Evolutionary conservation across 2,113 vertebrate genomes (phyloP), one percentile per base, ranked within the genome.

Genomic region (Corydoras maculifer): DNA sequence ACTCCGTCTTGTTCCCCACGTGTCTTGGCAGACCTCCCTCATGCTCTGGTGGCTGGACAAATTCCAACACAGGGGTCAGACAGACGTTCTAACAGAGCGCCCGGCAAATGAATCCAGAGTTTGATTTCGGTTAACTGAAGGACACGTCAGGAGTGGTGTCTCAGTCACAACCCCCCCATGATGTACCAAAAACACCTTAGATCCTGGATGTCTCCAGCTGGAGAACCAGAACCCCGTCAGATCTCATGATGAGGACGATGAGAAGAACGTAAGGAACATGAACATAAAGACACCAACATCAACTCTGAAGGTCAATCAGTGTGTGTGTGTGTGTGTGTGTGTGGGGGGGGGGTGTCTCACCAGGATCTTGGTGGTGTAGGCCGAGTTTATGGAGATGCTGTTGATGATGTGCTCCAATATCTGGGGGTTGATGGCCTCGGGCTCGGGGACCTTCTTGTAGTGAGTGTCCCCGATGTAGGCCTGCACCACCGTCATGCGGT

Each of bases 1-100:
- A 98, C 80, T 98, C 97, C 0, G 97, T 98, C 87, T 98, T 99
- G 89, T 98, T 98, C 64, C 97, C 97, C 62, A 98, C 95, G 8
- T 98, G 95, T 29, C 95, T 87, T 0, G 97, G 94, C 1, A 97
- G 89, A 5, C 97, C 97, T 0, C 96, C 96, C 80, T 98, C 95
- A 79, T 92, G 94, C 86, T 99, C 96, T 0, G 96, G 93, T 1
- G 95, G 89, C 97, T 98, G 82, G 2, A n/a, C 3, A 35, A 49
- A 60, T 13, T 9, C 53, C 4, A 55, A 55, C 53, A 13, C 7
- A 50, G 4, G 53, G 11, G 53, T 55, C 54, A 57, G 3, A n/a
- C 51, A 12, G 9, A 59, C 18, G 18, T 25, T 25, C 18, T 25
- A 25, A 25, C 18, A 2, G 18, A 25, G 18, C 18, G 18, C 18